These are phyloP conservation scores for Phalacrocorax carbo DNA, from an alignment of 2,113 vertebrate genomes.

Conservation along the genomic window DNA sequence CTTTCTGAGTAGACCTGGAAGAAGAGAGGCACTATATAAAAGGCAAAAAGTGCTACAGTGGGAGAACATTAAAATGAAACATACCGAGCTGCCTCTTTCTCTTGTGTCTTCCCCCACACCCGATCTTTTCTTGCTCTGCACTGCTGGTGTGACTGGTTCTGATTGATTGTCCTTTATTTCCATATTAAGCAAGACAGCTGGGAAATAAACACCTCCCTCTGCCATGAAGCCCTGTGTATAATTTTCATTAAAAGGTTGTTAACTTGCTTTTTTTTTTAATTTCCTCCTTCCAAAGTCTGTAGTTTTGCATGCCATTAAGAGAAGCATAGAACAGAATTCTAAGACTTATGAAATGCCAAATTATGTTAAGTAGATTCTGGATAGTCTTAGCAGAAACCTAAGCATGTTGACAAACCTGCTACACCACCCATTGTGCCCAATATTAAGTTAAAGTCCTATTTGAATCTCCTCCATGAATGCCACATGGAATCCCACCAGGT, in stretches of 20 bases:
- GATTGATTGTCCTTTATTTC: conserved; percentile 68
- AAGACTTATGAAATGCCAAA: conserved; percentile 24
- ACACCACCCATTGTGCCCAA: neutral
- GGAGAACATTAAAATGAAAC: neutral
- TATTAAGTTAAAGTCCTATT: neutral
- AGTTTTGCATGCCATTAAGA: neutral
- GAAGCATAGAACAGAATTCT: neutral
- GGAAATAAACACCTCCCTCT: conserved; percentile 17
- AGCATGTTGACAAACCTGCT: neutral
- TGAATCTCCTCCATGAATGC: neutral
- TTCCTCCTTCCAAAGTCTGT: neutral
- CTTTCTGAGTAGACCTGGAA: neutral
- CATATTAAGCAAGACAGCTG: conserved; percentile 47
- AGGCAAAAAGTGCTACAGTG: neutral
- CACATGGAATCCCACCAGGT: neutral
- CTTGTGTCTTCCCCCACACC: neutral
- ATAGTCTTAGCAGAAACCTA: neutral
- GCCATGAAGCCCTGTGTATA: neutral
- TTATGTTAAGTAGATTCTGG: conserved; percentile 30
- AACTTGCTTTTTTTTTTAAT: neutral
- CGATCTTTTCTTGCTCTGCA: neutral
- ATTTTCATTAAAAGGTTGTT: conserved; percentile 48
- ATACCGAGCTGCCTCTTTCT: neutral
- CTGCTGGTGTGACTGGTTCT: neutral
- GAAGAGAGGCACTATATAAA: neutral